Base-by-base conservation (phyloP, 2,888 invertebrate species). In the Brachypalpus laphriformis region DNA sequence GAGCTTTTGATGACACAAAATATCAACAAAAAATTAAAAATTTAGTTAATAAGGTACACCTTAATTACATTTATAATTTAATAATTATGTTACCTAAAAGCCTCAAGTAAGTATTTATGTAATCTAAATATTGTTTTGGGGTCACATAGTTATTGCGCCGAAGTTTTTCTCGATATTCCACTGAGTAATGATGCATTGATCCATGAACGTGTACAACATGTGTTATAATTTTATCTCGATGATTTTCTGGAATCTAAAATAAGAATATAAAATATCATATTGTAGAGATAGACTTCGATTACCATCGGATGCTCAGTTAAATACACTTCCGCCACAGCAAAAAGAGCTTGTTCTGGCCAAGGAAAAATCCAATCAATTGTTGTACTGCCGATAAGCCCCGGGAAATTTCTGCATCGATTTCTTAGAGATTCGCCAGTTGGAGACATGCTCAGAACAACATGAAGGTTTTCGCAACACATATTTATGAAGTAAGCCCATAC, bases 361-460 rank as follows among this genome's bases (percentile, higher is more conserved):
- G 98, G 96, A 91, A 97, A 97, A 90, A 98, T 95, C 98, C 98
- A 98, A 91, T 98, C 97, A 87, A 98, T 97, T 42, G 96, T 97
- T 0, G 97, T 97, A 90, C 97, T 97, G 90, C 97, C 98, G 42
- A 98, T 97, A 56, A 98, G 93, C 0, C 98, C 98, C 0, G 98
- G 98, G 92, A 98, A 98, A 92, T 95, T 97, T 87, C 98, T 94
- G 89, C 98, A 98, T 16, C 97, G 94, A 88, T 95, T 97, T 57
- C 97, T 94, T 14, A 98, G 92, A 4, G 94, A 93, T 77, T 98
- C 97, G 0, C 97, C 96, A 1, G 96, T 94, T 0, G 98, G 97
- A 3, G 97, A 97, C 98, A 98, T 98, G 0, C 96, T 96, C 14
- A 98, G 91, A 0, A 97, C 97, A n/a, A 98, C 95, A 89, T 98